Base-by-base conservation (phyloP, 1,140 invertebrate genomes). In the Cataglyphis hispanica region DNA sequence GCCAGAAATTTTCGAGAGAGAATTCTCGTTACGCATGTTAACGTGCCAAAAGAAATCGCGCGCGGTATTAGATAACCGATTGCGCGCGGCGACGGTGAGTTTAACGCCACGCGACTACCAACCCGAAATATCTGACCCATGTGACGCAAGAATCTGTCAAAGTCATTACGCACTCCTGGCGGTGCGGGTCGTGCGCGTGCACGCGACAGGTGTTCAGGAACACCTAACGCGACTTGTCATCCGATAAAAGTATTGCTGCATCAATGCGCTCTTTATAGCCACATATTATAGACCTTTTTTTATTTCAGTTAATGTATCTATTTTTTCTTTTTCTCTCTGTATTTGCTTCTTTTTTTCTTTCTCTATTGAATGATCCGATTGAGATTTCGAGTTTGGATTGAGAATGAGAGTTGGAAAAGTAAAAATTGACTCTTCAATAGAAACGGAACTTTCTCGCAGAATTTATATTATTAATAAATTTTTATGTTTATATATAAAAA, bases 91-190 rank as follows among this genome's bases (percentile, higher is more conserved):
- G 22, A 40, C 76, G 81, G 34, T 83, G 78, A 72, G 89, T 87
- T 90, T 87, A 90, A 91, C 90, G 90, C 86, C 88, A 91, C 89
- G 87, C 91, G 87, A 87, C 81, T 67, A 89, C 86, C 89, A 60
- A 86, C 67, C 53, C 78, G 61, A 92, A 92, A 92, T 92, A 92
- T 90, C 91, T 90, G 89, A 92, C 91, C 89, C 86, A 84, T 50
- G 87, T 92, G 90, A 92, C 87, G 91, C 89, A 92, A 92, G 84
- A 90, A 87, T 67, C 81, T 89, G 84, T 91, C 86, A 90, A 87
- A 90, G 77, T 87, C 77, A 78, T 88, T 86, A 77, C 75, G 76
- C 78, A 80, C 53, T 61, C 63, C 22, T 37, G 75, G 37, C 72
- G 60, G 13, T 34, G 76, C 78, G 40, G 58, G 70, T 16, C 58